phyloP scores from a whole-genome alignment of 1,140 invertebrate species.

The Dendrolimus kikuchii region DNA sequence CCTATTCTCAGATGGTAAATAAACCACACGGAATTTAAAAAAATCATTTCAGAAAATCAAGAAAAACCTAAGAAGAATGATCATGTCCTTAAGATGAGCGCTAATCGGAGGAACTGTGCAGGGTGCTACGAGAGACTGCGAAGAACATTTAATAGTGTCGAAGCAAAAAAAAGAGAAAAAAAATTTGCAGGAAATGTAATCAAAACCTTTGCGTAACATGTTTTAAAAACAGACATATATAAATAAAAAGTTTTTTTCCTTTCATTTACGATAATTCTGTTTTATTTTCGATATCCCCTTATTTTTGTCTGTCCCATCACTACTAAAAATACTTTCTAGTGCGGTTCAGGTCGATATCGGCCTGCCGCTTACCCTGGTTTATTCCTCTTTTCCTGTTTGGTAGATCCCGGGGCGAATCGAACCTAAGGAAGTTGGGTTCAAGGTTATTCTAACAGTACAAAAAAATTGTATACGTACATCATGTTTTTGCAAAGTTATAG shows the following conservation, averaged over 20 bases:
- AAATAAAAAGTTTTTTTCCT: slow-evolving; percentile 11
- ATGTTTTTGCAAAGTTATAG: no score
- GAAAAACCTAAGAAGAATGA: slow-evolving; percentile 11
- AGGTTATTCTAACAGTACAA: no score
- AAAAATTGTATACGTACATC: no score
- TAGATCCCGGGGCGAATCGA: no score
- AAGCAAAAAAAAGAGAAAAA: slow-evolving; percentile 19
- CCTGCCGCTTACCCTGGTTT: no score
- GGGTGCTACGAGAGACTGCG: slow-evolving; percentile 20
- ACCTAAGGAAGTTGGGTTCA: no score
- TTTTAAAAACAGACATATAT: slow-evolving; percentile 16
- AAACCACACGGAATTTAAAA: no score
- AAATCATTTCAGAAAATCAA: slow-evolving; percentile 7
- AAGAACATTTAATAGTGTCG: slow-evolving; percentile 11
- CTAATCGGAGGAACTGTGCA: slow-evolving; percentile 22
- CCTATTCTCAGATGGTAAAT: neutral
- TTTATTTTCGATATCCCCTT: slow-evolving; percentile 14
- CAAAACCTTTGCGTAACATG: slow-evolving; percentile 21
- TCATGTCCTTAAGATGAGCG: slow-evolving; percentile 12
- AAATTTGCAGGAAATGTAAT: slow-evolving; percentile 23
- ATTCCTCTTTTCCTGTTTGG: no score
- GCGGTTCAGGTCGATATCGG: neutral
- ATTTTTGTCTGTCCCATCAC: slow-evolving; percentile 13
- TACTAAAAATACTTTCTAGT: slow-evolving; percentile 15
- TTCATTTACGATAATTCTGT: slow-evolving; percentile 13